phyloP scores from a whole-genome alignment of 1,140 invertebrate genomes.

The Leptopilina clavipes region DNA sequence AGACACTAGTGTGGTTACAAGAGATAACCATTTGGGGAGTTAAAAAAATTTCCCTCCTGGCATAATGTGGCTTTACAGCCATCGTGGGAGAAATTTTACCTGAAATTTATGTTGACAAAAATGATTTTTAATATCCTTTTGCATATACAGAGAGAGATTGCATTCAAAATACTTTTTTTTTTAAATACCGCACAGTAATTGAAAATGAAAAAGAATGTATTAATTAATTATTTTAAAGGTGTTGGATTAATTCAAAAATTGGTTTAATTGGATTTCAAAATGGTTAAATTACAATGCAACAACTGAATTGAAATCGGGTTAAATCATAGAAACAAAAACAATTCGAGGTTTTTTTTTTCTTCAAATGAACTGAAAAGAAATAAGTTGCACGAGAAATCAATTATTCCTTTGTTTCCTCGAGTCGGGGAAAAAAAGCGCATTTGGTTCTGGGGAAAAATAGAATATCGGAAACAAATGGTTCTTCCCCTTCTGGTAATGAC shows the following conservation, averaged over 20 bases:
- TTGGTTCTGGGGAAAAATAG: not conserved
- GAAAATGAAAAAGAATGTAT: too few species aligned
- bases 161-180: too few species aligned
- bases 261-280: not conserved
- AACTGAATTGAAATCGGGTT: not conserved
- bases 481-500: not conserved
- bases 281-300: not conserved
- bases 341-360: not conserved
- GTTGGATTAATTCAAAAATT: too few species aligned
- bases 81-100: not conserved
- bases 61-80: not conserved
- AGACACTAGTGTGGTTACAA: not conserved
- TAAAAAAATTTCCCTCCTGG: not conserved
- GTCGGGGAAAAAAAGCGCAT: not conserved
- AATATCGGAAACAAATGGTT: not conserved
- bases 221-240: too few species aligned
- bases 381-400: not conserved
- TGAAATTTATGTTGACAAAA: too few species aligned
- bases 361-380: not conserved
- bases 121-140: too few species aligned
- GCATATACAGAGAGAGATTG: too few species aligned
- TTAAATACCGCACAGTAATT: too few species aligned
- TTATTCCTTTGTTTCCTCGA: not conserved
- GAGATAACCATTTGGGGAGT: not conserved
- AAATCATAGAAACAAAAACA: not conserved